phyloP scores from a whole-genome alignment of 2,113 vertebrate genomes.

The Orcinus orca region DNA sequence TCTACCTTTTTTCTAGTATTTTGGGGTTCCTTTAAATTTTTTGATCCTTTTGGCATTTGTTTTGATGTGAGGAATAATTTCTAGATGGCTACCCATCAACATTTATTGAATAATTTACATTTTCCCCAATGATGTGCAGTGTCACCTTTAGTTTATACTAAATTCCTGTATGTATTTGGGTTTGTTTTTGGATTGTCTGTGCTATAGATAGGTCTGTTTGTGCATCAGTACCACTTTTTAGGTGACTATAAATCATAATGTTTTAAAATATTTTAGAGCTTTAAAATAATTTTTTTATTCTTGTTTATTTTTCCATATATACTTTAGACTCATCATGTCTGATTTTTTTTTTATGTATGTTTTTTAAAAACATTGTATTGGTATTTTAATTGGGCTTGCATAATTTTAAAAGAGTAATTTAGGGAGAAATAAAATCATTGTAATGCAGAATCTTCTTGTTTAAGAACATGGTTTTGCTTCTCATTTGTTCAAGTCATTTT shows the following conservation, averaged over 20 bases:
- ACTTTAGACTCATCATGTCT: neutral
- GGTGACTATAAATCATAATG: neutral
- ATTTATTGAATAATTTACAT: neutral
- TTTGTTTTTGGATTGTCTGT: neutral
- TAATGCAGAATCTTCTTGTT: neutral
- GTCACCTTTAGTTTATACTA: neutral
- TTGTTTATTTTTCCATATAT: neutral
- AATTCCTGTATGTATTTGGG: neutral
- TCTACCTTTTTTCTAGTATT: neutral
- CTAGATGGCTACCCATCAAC: neutral
- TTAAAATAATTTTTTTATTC: constrained; percentile 8
- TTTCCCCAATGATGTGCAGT: neutral
- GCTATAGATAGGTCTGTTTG: neutral
- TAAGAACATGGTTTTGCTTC: neutral
- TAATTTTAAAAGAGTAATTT: constrained; percentile 24
- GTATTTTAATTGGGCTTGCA: neutral
- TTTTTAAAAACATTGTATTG: neutral
- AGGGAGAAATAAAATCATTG: neutral
- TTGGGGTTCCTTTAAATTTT: neutral
- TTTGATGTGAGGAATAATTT: neutral
- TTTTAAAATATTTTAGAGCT: neutral
- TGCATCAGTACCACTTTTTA: neutral
- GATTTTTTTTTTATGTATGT: neutral
- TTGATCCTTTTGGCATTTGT: neutral
- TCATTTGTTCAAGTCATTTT: neutral